These are phyloP conservation scores for Mungos mungo DNA, from an alignment of 2,113 vertebrate genomes.

Conservation along the genomic window DNA sequence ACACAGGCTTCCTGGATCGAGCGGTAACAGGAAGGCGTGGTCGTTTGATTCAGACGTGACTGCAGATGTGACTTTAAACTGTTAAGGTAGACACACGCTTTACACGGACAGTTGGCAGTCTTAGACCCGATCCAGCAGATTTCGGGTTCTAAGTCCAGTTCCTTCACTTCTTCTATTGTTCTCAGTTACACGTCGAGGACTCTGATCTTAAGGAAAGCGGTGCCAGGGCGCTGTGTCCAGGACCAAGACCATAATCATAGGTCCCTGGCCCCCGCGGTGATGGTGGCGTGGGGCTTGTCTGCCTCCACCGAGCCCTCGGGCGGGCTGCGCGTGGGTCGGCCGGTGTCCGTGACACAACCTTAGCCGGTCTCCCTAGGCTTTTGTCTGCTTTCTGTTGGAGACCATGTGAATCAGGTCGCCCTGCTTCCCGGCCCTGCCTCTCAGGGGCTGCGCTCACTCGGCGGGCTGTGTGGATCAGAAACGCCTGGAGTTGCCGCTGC, in stretches of 20 bases:
- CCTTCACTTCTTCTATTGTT: no score
- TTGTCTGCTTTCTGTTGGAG: background rate
- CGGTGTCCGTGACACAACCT: fast-evolving
- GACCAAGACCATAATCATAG: background rate
- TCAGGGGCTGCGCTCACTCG: no score
- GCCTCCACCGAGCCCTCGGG: background rate
- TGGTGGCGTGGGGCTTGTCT: fast-evolving
- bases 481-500: background rate
- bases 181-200: background rate
- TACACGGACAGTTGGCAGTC: fast-evolving
- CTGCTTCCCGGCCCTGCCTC: background rate
- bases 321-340: background rate
- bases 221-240: fast-evolving
- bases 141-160: background rate
- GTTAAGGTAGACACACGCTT: background rate
- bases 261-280: fast-evolving
- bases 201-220: background rate
- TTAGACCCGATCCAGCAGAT: background rate
- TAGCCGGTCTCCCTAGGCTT: background rate
- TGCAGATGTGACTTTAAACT: background rate
- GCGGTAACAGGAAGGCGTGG: fast-evolving
- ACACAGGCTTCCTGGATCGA: background rate
- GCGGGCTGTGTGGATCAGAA: background rate
- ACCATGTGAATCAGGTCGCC: background rate
- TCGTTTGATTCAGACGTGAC: background rate